Evolutionary conservation across 2,113 vertebrate species (phyloP).

Genomic region (Heterochromis multidens): DNA sequence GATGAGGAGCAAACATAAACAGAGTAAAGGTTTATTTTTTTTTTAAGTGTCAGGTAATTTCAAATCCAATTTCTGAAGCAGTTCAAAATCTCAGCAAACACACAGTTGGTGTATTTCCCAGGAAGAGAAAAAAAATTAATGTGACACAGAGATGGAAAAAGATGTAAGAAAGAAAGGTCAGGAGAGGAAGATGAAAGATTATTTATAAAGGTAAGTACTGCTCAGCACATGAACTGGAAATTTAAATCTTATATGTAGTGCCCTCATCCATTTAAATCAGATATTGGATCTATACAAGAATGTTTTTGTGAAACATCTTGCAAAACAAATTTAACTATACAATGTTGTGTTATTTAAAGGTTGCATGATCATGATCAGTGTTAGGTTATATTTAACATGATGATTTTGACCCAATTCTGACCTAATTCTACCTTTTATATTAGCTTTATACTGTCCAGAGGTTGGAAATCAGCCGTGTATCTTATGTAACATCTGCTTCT

Average conservation of each 20-base stretch:
- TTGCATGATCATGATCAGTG: background rate
- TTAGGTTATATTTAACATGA: background rate
- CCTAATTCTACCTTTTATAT: background rate
- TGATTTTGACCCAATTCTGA: background rate
- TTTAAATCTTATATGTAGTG: background rate
- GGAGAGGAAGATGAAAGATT: background rate
- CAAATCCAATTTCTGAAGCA: too few relatives aligned
- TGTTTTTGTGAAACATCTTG: background rate
- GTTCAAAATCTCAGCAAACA: too few relatives aligned
- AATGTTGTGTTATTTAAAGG: background rate
- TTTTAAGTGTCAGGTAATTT: background rate
- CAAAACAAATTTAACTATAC: background rate
- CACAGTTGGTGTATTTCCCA: accelerated
- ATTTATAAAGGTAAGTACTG: background rate
- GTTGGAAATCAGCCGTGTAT: background rate
- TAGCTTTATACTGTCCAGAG: background rate
- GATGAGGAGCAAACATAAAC: background rate
- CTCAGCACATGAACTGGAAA: background rate
- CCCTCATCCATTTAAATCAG: background rate
- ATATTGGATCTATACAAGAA: background rate
- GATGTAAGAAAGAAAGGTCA: background rate
- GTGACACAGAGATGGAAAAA: background rate
- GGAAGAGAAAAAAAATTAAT: background rate
- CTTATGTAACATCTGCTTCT: background rate
- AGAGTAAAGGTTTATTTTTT: accelerated